A percentile compares a stretch with the other conserved stretches of the same genome.
Evolutionary conservation across 2,797 vertebrate genomes (phyloP).

Genomic region (Sebastes wilsoni): DNA sequence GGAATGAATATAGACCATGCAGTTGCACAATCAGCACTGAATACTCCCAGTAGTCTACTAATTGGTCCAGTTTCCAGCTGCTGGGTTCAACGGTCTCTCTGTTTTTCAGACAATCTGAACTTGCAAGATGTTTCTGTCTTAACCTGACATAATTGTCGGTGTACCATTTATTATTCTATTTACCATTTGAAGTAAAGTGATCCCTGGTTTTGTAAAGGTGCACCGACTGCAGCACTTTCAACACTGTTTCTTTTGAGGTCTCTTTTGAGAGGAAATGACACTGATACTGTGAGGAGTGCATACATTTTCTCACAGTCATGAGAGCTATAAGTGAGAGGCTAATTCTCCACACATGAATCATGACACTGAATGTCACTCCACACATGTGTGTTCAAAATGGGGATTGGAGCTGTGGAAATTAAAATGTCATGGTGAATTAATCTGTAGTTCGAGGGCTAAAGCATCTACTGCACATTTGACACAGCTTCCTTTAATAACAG

Average conservation of each 20-base stretch:
- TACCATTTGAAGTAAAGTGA: not conserved
- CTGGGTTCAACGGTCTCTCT: not conserved
- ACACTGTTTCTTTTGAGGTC: not conserved
- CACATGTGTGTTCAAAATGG: conserved; percentile 36
- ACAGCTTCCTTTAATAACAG: conserved; percentile 48
- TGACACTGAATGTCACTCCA: conserved; percentile 23
- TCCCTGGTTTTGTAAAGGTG: not conserved
- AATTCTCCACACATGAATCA: conserved; percentile 19
- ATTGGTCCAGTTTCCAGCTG: not conserved
- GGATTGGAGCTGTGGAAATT: conserved; percentile 35
- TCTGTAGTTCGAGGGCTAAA: conserved; percentile 30
- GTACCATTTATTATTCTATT: not conserved
- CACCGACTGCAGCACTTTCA: not conserved
- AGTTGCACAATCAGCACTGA: not conserved
- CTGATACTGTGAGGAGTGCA: not conserved
- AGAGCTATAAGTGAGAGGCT: not conserved
- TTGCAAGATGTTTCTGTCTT: not conserved
- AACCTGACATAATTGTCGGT: not conserved
- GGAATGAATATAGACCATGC: not conserved
- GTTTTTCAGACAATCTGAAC: not conserved
- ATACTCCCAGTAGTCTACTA: not conserved
- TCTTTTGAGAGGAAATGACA: not conserved
- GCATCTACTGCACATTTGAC: conserved; percentile 45
- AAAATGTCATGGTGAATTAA: conserved; percentile 47
- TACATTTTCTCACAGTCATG: conserved; percentile 5